Evolutionary conservation across 2,113 vertebrate species (phyloP).

Genomic region (Microcebus ravelobensis): DNA sequence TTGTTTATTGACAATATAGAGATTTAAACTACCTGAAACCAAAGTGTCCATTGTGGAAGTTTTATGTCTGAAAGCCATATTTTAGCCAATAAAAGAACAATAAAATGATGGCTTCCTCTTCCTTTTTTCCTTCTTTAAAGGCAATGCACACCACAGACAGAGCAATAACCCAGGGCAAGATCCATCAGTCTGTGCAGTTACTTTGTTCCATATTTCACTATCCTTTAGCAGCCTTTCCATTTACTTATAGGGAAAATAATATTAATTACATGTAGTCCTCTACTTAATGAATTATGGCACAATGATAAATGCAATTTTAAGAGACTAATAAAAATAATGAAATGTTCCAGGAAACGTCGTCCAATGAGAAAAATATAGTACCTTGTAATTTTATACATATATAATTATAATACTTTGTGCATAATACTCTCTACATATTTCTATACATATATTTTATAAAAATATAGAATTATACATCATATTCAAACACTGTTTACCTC

Average conservation of each 20-base stretch:
- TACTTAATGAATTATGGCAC: neutral
- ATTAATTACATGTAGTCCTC: neutral
- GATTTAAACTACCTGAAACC: slow-evolving; percentile 40
- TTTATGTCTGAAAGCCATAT: slow-evolving; percentile 36
- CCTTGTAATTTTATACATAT: neutral
- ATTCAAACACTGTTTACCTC: neutral
- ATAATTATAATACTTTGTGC: neutral
- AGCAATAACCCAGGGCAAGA: neutral
- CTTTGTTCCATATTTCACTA: neutral
- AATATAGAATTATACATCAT: neutral
- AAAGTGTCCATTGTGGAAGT: neutral
- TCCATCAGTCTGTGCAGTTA: neutral
- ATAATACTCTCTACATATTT: neutral
- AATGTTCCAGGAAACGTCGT: neutral
- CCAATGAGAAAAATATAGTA: neutral
- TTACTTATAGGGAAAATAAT: neutral
- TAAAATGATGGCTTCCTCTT: neutral
- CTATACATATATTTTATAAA: neutral
- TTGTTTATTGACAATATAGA: slow-evolving; percentile 8
- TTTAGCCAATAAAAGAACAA: slow-evolving; percentile 52
- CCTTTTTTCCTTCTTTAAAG: neutral
- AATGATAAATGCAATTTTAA: neutral
- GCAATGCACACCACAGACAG: neutral
- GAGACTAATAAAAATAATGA: neutral
- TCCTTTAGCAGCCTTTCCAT: neutral